Base-by-base conservation (phyloP, 2,888 invertebrate species). In the Copidosoma aretas region DNA sequence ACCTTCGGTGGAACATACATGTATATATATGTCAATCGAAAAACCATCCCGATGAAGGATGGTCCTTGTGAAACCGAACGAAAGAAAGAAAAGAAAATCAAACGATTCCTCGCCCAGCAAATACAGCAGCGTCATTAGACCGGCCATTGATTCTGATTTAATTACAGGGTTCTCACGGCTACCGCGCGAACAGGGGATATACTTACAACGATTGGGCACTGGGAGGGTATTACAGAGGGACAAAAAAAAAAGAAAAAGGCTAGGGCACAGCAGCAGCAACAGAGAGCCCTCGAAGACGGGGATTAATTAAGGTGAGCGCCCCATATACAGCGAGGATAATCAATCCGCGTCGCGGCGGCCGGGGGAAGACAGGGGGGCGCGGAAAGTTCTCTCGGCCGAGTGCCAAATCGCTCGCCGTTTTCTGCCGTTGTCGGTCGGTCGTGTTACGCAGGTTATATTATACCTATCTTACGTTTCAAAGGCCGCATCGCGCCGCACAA, bases 401-500 rank as follows among this genome's bases (percentile, higher is more conserved):
- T 32, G 32, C 32, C 32, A 46, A 46, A 46, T 15, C 43, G 43
- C 43, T 46, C 17, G 14, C 1, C 8, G 32, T 32, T 32, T 46
- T 14, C 43, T 46, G 14, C 43, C 43, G 14, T 46, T 46, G 17
- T 8, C 41, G 14, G 8, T 8, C 8, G 41, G 14, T 41, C 41
- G 41, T 8, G 14, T 41, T 41, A n/a, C n/a, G n/a, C n/a, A n/a
- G n/a, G n/a, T n/a, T n/a, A n/a, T n/a, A n/a, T n/a, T n/a, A n/a
- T n/a, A n/a, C n/a, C n/a, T n/a, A n/a, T n/a, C n/a, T n/a, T n/a
- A n/a, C n/a, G n/a, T 32, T 32, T 8, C 32, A 8, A 32, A 3
- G 8, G 32, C 32, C 32, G 8, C 32, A 32, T 12, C 32, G 51
- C 59, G 60, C 60, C 73, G n/a, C n/a, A n/a, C 77, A 77, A 77